These are phyloP conservation scores for Phymatocera aterrima DNA, from an alignment of 2,888 invertebrate genomes.

Conservation along the genomic window DNA sequence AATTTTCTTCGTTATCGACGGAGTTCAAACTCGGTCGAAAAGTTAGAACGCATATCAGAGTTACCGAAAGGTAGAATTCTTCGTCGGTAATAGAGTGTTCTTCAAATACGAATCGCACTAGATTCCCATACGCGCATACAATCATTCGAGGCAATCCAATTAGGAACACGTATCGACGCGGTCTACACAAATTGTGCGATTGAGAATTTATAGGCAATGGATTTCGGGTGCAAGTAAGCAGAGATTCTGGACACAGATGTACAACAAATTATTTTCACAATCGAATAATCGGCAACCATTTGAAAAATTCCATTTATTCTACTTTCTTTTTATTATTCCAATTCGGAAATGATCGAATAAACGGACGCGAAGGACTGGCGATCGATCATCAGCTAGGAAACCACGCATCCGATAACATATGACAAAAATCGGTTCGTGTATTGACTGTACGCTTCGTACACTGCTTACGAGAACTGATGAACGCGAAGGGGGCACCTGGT, in stretches of 20 bases:
- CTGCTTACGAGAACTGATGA: constrained; percentile 21
- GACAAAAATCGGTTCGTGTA: constrained; percentile 26
- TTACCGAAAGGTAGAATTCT: neutral
- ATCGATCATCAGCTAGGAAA: too few relatives aligned
- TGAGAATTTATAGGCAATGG: too few relatives aligned
- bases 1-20: neutral
- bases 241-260: too few relatives aligned
- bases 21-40: neutral
- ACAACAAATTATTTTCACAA: neutral
- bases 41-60: neutral
- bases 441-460: constrained; percentile 33
- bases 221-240: too few relatives aligned
- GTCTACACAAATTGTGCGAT: neutral
- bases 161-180: neutral
- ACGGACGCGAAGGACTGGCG: neutral
- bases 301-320: too few relatives aligned
- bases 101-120: neutral
- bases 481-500: constrained; percentile 47
- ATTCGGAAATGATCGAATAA: neutral
- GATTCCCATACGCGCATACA: neutral
- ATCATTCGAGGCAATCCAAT: neutral
- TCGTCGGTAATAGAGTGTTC: neutral
- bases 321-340: neutral
- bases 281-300: neutral
- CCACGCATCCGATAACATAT: too few relatives aligned